Base-by-base conservation (phyloP, 53 echinoderm and acorn worm species). In the Pentamera pediparva region DNA sequence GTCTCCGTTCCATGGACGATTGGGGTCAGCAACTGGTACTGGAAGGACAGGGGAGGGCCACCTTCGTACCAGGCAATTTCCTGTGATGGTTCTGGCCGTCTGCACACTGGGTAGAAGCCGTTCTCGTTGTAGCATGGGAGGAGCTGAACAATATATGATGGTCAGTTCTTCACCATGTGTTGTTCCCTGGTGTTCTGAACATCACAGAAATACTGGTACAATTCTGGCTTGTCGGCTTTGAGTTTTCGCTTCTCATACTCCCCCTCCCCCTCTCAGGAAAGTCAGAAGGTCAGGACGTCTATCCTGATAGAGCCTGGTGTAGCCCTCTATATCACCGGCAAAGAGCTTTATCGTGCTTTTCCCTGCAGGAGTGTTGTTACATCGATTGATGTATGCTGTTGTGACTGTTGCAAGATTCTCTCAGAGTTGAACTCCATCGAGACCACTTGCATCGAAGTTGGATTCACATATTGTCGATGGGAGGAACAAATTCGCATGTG, bases 201-300 rank as follows among this genome's bases (percentile, higher is more conserved):
- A 35, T 79, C 41, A 18, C 49, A 39, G 37, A 79, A 84, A 58
- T 79, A 59, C 9, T 27, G 22, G 30, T 61, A 61, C 62, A 70
- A 62, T 20, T 54, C 74, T 26, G 73, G 79, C 17, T 84, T 56
- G 31, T 72, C 50, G 19, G 61, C 6, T 54, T 79, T 35, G 33
- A 84, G 71, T 17, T 70, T 59, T 22, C 32, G 13, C 61, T 79
- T 70, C 61, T 51, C 38, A 41, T 41, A 41, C 15, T 6, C 35
- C 34, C 67, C 5, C 25, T 71, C 78, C 26, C n/a, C 84, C 84
- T 72, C 78, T 84, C 8, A 84, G 56, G 48, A 79, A 84, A 5
- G 79, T 72, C 3, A 71, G 48, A 7, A 77, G 69, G 43, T 65
- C 33, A 35, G 69, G 55, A 38, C 55, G 43, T 41, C 43, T 8